Evolutionary conservation across 1,140 invertebrate genomes (phyloP).

Genomic region (Cyphomyrmex costatus): DNA sequence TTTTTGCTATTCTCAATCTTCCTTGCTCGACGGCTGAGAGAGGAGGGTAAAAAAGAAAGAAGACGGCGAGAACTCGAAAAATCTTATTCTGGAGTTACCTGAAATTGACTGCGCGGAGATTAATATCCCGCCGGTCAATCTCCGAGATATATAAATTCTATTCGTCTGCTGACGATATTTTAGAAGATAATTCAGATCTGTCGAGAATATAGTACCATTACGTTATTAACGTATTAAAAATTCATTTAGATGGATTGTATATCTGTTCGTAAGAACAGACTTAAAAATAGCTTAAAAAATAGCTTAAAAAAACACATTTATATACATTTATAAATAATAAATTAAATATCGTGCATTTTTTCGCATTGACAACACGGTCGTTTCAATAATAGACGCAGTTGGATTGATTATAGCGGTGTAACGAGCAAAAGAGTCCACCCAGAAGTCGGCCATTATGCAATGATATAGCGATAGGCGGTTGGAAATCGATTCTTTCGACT

Average conservation of each 20-base stretch:
- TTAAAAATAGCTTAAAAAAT: not conserved
- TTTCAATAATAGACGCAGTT: not conserved
- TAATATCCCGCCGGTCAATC: conserved; percentile 48
- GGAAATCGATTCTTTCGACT: conserved; percentile 62
- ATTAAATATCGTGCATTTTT: not conserved
- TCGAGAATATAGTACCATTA: not conserved
- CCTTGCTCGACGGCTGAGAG: conserved; percentile 37
- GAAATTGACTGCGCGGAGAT: conserved; percentile 58
- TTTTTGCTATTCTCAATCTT: conserved; percentile 63
- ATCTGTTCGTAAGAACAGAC: not conserved
- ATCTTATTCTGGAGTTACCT: conserved; percentile 50
- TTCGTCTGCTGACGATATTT: conserved; percentile 17
- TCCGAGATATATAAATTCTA: conserved; percentile 10
- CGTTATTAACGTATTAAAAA: not conserved
- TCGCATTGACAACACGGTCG: not conserved
- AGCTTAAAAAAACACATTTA: not conserved
- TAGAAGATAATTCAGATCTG: conserved; percentile 12
- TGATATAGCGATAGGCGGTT: conserved; percentile 41
- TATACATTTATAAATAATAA: not conserved
- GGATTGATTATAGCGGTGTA: not conserved
- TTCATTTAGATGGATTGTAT: not conserved
- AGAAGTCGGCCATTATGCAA: conserved; percentile 16
- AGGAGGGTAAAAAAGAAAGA: conserved; percentile 32
- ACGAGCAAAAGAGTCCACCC: conserved; percentile 7
- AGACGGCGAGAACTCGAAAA: conserved; percentile 43